Evolutionary conservation across 2,888 invertebrate genomes (phyloP).

Genomic region (Alentia gelatinosa): DNA sequence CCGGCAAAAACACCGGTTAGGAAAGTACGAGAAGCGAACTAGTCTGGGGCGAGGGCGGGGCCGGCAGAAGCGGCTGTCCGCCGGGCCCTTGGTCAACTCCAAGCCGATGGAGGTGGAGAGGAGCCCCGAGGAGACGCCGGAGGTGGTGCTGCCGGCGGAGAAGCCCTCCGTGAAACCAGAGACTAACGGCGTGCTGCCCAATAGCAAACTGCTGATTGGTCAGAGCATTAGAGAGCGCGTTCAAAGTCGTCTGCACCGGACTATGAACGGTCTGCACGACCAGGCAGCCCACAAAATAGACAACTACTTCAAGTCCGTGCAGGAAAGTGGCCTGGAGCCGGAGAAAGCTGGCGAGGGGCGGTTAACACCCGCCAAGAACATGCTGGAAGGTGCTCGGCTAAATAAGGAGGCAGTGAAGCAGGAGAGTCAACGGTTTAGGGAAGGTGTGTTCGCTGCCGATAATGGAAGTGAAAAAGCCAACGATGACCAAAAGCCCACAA

Average conservation of each 20-base stretch:
- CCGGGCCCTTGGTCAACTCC: neutral
- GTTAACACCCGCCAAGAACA: neutral
- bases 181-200: conserved; percentile 42
- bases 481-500: neutral
- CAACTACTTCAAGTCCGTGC: conserved; percentile 1
- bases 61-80: neutral
- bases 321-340: conserved; percentile 12
- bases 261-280: conserved; percentile 14
- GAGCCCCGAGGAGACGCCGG: neutral
- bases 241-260: conserved; percentile 43
- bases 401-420: conserved; percentile 17
- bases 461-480: neutral
- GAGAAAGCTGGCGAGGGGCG: neutral
- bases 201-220: conserved; percentile 52
- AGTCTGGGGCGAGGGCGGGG: neutral
- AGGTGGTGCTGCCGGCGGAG: neutral
- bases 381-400: neutral
- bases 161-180: neutral
- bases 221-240: conserved; percentile 56
- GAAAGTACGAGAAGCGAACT: conserved; percentile 15
- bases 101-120: neutral
- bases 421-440: neutral
- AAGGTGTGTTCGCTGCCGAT: neutral
- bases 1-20: conserved; percentile 19
- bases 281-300: conserved; percentile 20